Percentiles rank a stretch among this genome's conserved stretches.
Conservation (phyloP, 2,113 vertebrate genomes). For the Kryptolebias marmoratus region DNA sequence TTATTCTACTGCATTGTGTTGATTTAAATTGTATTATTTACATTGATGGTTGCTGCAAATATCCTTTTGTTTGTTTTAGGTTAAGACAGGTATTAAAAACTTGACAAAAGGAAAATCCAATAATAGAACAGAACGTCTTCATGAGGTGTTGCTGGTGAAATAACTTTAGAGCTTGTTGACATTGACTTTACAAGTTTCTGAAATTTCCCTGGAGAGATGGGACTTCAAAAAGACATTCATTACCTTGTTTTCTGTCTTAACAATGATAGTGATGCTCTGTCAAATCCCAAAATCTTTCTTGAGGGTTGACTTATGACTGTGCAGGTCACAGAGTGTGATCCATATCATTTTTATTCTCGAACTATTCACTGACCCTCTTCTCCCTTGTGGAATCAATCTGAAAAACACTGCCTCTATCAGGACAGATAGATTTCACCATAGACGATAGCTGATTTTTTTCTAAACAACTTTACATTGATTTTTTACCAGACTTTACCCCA, state of each 20-base stretch:
- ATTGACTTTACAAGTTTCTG: not conserved
- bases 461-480: not conserved
- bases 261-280: not conserved
- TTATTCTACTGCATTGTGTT: not conserved
- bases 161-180: not conserved
- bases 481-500: not conserved
- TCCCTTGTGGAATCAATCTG: not conserved
- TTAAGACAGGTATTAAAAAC: not conserved
- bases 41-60: not conserved
- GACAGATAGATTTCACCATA: not conserved
- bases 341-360: not conserved
- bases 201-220: not conserved
- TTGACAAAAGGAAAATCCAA: not conserved
- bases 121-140: no score
- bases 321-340: not conserved
- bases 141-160: not conserved
- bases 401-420: not conserved
- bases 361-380: not conserved
- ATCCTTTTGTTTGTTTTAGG: not conserved
- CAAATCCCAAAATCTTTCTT: not conserved
- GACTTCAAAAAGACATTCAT: no score
- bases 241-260: not conserved
- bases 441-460: not conserved
- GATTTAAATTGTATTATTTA: not conserved
- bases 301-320: conserved; percentile 1